Percentiles rank a stretch among this genome's conserved stretches.
phyloP scores from a whole-genome alignment of 2,113 vertebrate species.

The Ceuthmochares aereus region DNA sequence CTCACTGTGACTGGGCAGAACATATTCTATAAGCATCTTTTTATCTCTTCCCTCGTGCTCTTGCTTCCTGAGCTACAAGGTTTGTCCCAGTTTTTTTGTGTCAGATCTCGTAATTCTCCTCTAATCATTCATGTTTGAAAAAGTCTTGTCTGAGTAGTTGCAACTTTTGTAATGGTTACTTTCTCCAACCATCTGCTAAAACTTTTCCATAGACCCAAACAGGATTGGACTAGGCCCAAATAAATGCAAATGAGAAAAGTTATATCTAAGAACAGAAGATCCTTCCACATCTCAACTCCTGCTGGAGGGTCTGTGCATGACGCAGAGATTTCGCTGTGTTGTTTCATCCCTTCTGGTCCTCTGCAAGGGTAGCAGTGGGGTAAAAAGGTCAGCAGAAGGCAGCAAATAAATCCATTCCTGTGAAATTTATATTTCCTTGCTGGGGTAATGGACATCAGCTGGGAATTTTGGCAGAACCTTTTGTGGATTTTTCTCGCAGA shows the following conservation, averaged over 20 bases:
- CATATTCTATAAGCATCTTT: too few species aligned
- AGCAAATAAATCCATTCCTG: not conserved
- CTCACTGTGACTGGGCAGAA: too few species aligned
- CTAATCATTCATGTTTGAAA: not conserved
- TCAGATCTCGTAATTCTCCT: not conserved
- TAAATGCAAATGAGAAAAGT: not conserved
- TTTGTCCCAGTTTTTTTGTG: too few species aligned
- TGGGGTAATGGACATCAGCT: not conserved
- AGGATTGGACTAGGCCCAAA: not conserved
- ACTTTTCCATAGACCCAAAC: not conserved
- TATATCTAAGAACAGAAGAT: not conserved
- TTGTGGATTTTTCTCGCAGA: not conserved
- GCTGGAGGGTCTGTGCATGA: fast-evolving
- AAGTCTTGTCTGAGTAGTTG: not conserved
- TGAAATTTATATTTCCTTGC: not conserved
- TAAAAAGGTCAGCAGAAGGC: not conserved
- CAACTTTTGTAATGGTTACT: fast-evolving
- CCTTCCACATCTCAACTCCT: not conserved
- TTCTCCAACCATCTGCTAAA: not conserved
- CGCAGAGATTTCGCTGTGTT: not conserved
- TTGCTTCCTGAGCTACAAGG: too few species aligned
- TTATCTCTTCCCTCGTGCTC: too few species aligned
- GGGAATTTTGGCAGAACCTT: not conserved
- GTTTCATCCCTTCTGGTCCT: not conserved
- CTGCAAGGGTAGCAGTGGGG: fast-evolving